These are phyloP conservation scores for Cataglyphis hispanica DNA, from an alignment of 1,140 invertebrate species.

Conservation along the genomic window DNA sequence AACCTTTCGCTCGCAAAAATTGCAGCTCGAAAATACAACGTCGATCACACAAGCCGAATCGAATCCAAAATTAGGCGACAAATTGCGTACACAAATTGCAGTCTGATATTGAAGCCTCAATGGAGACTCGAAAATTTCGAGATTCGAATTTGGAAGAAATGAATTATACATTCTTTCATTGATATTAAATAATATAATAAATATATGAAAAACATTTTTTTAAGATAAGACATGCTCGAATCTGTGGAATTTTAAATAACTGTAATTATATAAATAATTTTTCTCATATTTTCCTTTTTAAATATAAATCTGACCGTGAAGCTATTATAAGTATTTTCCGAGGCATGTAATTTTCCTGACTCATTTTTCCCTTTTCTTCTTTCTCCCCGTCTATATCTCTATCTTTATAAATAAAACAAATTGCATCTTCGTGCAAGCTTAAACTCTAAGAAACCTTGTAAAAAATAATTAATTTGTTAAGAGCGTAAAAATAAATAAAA, in stretches of 20 bases:
- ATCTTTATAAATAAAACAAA: not conserved
- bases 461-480: not conserved
- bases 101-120: not conserved
- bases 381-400: not conserved
- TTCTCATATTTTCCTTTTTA: too few species aligned
- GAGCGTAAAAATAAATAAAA: not conserved
- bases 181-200: too few species aligned
- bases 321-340: not conserved
- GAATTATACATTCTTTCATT: too few species aligned
- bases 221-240: too few species aligned
- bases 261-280: too few species aligned
- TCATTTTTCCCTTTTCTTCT: not conserved
- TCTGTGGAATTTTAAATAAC: too few species aligned
- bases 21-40: not conserved
- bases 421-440: not conserved
- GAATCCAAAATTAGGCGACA: constrained; percentile 5
- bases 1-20: constrained; percentile 39
- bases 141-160: not conserved
- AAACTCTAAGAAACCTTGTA: not conserved
- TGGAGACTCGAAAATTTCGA: constrained; percentile 4
- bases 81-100: constrained; percentile 1
- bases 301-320: not conserved
- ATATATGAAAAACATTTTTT: too few species aligned
- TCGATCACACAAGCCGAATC: not conserved
- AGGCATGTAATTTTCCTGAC: too few species aligned